Conservation (phyloP, 2,888 invertebrate genomes). For the Xestia c-nigrum region DNA sequence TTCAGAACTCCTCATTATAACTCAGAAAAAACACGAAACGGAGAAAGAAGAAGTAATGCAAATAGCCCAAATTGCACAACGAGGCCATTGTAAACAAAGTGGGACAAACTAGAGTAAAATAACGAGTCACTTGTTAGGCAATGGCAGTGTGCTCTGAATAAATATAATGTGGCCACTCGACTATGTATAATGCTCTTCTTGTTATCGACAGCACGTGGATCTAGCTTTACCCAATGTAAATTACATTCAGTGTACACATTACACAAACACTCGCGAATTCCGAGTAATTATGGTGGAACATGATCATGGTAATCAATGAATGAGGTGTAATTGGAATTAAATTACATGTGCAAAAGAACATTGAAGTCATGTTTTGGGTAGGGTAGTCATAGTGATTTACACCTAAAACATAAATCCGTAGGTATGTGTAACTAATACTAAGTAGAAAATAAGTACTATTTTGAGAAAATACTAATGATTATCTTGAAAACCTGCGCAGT, state of each 20-base stretch:
- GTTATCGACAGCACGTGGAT: constrained; percentile 77
- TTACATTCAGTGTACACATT: constrained; percentile 29
- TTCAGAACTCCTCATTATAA: neutral
- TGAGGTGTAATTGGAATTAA: constrained; percentile 19
- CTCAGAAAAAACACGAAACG: constrained; percentile 31
- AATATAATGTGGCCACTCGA: constrained; percentile 74
- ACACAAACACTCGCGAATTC: constrained; percentile 28
- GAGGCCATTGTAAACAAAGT: constrained; percentile 77
- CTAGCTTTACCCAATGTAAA: constrained; percentile 59
- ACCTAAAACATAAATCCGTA: neutral
- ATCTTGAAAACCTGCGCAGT: neutral
- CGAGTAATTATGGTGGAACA: constrained; percentile 24
- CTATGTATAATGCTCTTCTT: constrained; percentile 76
- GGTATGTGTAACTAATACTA: constrained; percentile 2
- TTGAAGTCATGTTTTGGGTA: constrained; percentile 17
- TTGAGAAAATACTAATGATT: neutral
- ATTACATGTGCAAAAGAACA: constrained; percentile 6
- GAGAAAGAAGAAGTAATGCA: constrained; percentile 61
- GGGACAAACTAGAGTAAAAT: constrained; percentile 78
- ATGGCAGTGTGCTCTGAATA: constrained; percentile 80
- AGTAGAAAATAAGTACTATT: constrained; percentile 4
- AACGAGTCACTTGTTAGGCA: constrained; percentile 84
- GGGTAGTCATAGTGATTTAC: constrained; percentile 6
- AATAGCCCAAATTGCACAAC: constrained; percentile 69
- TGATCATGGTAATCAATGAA: constrained; percentile 32